Evolutionary conservation across 2,113 vertebrate genomes (phyloP), one percentile per base, ranked within the genome.

Genomic region (Thalassarche chlororhynchos): DNA sequence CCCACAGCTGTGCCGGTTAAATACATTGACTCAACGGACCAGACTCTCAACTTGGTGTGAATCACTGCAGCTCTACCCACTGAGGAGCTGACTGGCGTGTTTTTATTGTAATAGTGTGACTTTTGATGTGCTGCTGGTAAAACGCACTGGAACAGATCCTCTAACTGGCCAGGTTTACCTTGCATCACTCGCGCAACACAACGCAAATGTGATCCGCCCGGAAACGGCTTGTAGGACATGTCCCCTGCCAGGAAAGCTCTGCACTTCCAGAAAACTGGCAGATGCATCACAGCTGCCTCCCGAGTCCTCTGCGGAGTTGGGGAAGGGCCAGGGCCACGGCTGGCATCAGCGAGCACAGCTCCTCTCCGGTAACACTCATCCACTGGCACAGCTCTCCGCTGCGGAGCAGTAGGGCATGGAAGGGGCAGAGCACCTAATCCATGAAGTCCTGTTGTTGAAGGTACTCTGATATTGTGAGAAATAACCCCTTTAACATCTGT

Each of bases 131-230:
- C 54, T 65, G n/a, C 75, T 55, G 34, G 36, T 84, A 83, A 91
- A 55, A 61, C 8, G 5, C 23, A 4, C 16, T 54, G 62, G 17
- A 40, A 75, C 19, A 42, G 60, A 60, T 60, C 8, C 74, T 49
- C 47, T 40, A 44, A 34, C 36, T 44, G 62, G 47, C 25, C 65
- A 57, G n/a, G 24, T 70, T 68, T 64, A 49, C 54, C 52, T 82
- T 83, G 74, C 70, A n/a, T 64, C 72, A 49, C 47, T 89, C 5
- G 1, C 14, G 5, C 10, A 36, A 38, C 9, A 44, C 69, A 36
- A 10, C 0, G 20, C 0, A 8, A 46, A 34, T 62, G 51, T 10
- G n/a, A 77, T 31, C 66, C 40, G 78, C 29, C 46, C 0, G 0
- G 65, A 76, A 70, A 61, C 1, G 15, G 36, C 68, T 81, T 4